Percentiles rank a stretch among this genome's conserved stretches.
phyloP scores from a whole-genome alignment of 23 tunicate genomes.

The Botrylloides violaceus region DNA sequence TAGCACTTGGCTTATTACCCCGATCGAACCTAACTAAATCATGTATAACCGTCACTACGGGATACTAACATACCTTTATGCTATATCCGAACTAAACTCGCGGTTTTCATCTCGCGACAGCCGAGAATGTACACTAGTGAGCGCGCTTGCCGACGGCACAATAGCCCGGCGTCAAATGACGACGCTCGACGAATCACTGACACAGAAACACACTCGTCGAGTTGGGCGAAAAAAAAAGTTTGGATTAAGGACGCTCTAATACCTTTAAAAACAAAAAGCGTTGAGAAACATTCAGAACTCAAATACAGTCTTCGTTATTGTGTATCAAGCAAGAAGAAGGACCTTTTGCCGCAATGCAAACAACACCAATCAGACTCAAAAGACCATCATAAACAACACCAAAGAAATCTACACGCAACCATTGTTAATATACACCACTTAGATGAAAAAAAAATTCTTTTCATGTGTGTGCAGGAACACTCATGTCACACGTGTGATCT shows the following conservation, averaged over 20 bases:
- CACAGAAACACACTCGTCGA: not conserved
- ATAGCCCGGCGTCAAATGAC: constrained; percentile 1
- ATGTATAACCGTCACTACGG: constrained; percentile 3
- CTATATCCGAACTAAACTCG: too few species aligned
- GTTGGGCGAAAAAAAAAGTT: not conserved
- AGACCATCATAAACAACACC: too few species aligned
- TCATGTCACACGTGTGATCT: too few species aligned
- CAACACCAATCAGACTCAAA: too few species aligned
- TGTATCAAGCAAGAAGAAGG: not conserved
- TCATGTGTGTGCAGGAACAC: too few species aligned
- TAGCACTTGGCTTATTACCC: not conserved
- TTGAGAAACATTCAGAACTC: not conserved
- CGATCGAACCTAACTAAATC: not conserved
- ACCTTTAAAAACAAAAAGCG: not conserved
- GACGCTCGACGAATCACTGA: not conserved
- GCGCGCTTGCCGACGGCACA: not conserved
- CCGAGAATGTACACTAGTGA: too few species aligned
- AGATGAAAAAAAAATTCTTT: too few species aligned
- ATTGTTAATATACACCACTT: too few species aligned
- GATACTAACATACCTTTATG: constrained; percentile 6
- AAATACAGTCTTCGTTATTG: too few species aligned
- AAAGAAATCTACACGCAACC: too few species aligned
- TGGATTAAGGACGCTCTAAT: not conserved
- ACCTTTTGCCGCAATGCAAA: not conserved
- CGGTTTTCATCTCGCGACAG: too few species aligned